phyloP scores from a whole-genome alignment of 2,888 invertebrate species.

The Pseudolycoriella hygida region DNA sequence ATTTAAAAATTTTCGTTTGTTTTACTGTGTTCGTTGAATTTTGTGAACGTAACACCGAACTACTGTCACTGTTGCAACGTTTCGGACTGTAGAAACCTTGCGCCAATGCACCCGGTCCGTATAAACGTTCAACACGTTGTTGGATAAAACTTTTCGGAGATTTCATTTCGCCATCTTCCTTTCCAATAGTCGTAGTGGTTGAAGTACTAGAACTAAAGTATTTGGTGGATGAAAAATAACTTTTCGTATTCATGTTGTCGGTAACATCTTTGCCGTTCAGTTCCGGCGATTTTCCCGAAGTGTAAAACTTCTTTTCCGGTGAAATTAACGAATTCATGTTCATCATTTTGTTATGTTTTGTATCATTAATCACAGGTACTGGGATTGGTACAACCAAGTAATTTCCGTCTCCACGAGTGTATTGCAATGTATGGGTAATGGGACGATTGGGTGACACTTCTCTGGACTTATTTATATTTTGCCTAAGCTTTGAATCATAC shows the following conservation, averaged over 20 bases:
- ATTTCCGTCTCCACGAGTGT: slow-evolving; percentile 34
- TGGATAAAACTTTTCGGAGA: slow-evolving; percentile 65
- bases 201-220: slow-evolving; percentile 5
- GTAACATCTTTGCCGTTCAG: slow-evolving; percentile 7
- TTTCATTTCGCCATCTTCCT: slow-evolving; percentile 18
- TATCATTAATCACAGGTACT: slow-evolving; percentile 6
- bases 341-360: slow-evolving; percentile 8
- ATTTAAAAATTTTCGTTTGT: neutral
- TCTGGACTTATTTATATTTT: slow-evolving; percentile 52
- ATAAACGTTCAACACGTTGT: slow-evolving; percentile 72
- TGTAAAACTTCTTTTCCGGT: slow-evolving; percentile 7
- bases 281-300: slow-evolving; percentile 4
- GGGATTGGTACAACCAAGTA: slow-evolving; percentile 35
- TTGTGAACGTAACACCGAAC: slow-evolving; percentile 3
- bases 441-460: slow-evolving; percentile 54
- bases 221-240: slow-evolving; percentile 1
- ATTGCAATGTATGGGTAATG: slow-evolving; percentile 28
- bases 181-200: slow-evolving; percentile 11
- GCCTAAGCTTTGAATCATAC: slow-evolving; percentile 64
- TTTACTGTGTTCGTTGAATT: slow-evolving; percentile 3
- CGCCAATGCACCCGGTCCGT: slow-evolving; percentile 72
- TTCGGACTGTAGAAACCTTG: slow-evolving; percentile 65
- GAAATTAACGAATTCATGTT: slow-evolving; percentile 9
- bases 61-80: slow-evolving; percentile 15
- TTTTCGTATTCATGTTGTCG: slow-evolving; percentile 10